Conservation (phyloP, 1,140 invertebrate species). For the Drosophila nasuta region DNA sequence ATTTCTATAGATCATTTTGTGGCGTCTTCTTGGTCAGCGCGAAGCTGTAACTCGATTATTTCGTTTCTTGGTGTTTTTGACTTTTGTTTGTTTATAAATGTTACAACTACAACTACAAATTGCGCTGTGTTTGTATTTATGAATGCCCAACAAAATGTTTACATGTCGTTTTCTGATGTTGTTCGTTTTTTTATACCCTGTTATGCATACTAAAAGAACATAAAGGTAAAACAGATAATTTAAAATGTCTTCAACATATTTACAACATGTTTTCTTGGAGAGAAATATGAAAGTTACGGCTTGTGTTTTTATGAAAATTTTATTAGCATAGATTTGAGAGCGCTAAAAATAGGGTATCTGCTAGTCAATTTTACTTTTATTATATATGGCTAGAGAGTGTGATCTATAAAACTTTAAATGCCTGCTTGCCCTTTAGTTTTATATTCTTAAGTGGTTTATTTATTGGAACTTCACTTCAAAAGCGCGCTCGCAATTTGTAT, state of each 20-base stretch:
- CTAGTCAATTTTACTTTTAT: neutral
- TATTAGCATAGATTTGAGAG: neutral
- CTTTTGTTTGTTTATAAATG: slow-evolving; percentile 39
- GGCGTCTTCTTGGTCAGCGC: slow-evolving; percentile 64
- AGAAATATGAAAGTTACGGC: neutral
- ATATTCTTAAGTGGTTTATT: slow-evolving; percentile 59
- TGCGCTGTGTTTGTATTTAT: slow-evolving; percentile 45
- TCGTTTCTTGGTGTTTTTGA: neutral
- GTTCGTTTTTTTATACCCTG: slow-evolving; percentile 10
- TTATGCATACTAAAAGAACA: slow-evolving; percentile 8
- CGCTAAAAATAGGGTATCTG: slow-evolving; percentile 9
- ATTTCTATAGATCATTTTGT: slow-evolving; percentile 78
- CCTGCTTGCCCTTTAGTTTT: slow-evolving; percentile 33
- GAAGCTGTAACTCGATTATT: slow-evolving; percentile 44
- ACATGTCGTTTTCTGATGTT: slow-evolving; percentile 14
- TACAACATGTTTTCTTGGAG: neutral
- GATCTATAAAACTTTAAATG: slow-evolving; percentile 64
- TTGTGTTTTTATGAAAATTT: neutral
- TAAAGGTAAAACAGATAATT: slow-evolving; percentile 3
- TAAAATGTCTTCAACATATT: neutral
- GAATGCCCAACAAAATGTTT: slow-evolving; percentile 47
- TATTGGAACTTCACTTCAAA: slow-evolving; percentile 60
- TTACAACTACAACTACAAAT: slow-evolving; percentile 37
- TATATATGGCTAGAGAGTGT: neutral
- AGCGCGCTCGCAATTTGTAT: slow-evolving; percentile 59